Conservation (phyloP, 1,140 invertebrate species). For the Planococcus citri region DNA sequence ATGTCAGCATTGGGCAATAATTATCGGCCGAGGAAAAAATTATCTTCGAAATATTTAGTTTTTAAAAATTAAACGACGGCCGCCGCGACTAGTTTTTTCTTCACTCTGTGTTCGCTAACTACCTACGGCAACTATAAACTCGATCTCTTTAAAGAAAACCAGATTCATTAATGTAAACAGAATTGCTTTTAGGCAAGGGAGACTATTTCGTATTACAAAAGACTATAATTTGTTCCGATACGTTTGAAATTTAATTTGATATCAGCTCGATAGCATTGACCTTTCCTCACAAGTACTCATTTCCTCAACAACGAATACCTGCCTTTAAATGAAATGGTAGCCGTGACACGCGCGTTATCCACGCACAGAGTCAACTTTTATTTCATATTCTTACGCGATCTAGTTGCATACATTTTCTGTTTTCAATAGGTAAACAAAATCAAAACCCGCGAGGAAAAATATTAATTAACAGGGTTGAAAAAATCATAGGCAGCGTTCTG, state of each 20-base stretch:
- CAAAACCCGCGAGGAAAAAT: too few species aligned
- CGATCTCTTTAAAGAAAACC: slow-evolving; percentile 10
- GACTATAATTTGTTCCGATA: slow-evolving; percentile 15
- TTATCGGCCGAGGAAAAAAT: neutral
- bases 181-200: slow-evolving; percentile 16
- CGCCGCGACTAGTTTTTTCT: neutral
- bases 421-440: too few species aligned
- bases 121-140: neutral
- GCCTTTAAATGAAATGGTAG: neutral
- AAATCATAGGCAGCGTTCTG: too few species aligned
- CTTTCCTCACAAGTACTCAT: neutral
- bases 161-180: slow-evolving; percentile 20
- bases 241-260: slow-evolving; percentile 19
- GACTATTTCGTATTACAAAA: slow-evolving; percentile 3
- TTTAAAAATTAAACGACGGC: slow-evolving; percentile 11
- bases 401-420: too few species aligned
- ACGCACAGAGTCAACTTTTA: too few species aligned
- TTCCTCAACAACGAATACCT: too few species aligned
- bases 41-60: slow-evolving; percentile 16
- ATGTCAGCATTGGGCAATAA: slow-evolving; percentile 12
- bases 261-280: slow-evolving; percentile 12
- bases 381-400: too few species aligned
- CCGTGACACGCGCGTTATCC: neutral
- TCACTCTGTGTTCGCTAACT: neutral
- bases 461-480: too few species aligned